Evolutionary conservation across 2,797 vertebrate species (phyloP).

Genomic region (Pangasius djambal): DNA sequence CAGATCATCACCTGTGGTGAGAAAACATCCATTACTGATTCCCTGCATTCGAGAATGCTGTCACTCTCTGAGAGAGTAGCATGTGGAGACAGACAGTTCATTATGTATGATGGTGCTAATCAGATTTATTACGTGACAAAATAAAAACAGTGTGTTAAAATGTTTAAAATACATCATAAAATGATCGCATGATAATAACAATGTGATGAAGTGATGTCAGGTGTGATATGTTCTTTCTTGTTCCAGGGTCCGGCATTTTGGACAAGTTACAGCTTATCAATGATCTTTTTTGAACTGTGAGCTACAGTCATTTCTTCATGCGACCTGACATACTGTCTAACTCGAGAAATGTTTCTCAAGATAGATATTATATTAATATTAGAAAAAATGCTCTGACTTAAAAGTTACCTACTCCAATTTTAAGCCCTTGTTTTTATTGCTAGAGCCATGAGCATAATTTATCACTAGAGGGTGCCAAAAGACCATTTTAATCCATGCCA

Average conservation of each 20-base stretch:
- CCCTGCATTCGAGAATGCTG: background rate
- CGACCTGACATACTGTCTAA: background rate
- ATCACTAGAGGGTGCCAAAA: conserved; percentile 25
- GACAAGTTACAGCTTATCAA: background rate
- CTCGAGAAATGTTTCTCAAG: background rate
- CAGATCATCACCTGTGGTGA: conserved; percentile 88
- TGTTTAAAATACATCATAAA: background rate
- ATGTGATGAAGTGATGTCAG: no score
- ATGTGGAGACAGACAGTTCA: background rate
- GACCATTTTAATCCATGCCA: background rate
- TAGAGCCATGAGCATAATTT: background rate
- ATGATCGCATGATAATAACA: background rate
- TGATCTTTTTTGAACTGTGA: background rate
- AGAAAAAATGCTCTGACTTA: background rate
- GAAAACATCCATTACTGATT: background rate
- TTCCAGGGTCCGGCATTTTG: background rate
- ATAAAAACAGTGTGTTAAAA: background rate
- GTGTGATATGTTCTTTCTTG: background rate
- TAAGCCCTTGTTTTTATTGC: background rate
- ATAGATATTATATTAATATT: background rate
- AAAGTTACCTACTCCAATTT: background rate
- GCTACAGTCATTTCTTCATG: background rate
- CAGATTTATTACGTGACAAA: background rate
- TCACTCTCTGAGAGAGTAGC: background rate
- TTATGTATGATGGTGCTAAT: background rate